Conservation (phyloP, 37 sponge, comb jelly and placozoan species). For the Chondrosia reniformis region DNA sequence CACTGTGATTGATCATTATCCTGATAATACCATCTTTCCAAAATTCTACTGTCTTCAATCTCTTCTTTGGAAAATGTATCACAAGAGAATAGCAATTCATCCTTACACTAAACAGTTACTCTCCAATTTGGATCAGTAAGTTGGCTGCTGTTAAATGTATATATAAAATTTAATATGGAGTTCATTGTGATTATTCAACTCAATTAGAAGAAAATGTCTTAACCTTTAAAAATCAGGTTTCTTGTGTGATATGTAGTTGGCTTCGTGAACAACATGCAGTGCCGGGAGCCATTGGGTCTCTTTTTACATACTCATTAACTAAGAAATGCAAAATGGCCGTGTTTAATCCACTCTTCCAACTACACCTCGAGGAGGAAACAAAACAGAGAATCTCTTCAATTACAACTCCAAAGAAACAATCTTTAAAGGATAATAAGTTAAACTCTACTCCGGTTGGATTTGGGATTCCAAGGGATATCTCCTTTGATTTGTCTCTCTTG, state of each 20-base stretch:
- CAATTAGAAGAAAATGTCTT: neutral
- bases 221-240: neutral
- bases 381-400: neutral
- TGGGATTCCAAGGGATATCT: constrained; percentile 4
- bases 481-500: constrained; percentile 7
- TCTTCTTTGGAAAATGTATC: neutral
- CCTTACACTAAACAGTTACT: constrained; percentile 59
- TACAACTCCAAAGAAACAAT: neutral
- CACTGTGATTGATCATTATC: constrained; percentile 17
- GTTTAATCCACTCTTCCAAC: constrained; percentile 49
- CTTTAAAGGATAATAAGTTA: neutral
- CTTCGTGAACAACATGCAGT: constrained; percentile 57
- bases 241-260: constrained; percentile 27
- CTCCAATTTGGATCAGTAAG: constrained; percentile 50
- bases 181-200: neutral
- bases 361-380: neutral
- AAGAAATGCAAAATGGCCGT: constrained; percentile 31
- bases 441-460: neutral
- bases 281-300: constrained; percentile 34
- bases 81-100: constrained; percentile 33
- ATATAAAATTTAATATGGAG: too few species aligned
- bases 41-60: constrained; percentile 26
- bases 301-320: constrained; percentile 41
- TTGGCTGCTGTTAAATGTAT: too few species aligned
- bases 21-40: constrained; percentile 26